These are phyloP conservation scores for Xenus cinereus DNA, from an alignment of 2,113 vertebrate genomes.

Conservation along the genomic window DNA sequence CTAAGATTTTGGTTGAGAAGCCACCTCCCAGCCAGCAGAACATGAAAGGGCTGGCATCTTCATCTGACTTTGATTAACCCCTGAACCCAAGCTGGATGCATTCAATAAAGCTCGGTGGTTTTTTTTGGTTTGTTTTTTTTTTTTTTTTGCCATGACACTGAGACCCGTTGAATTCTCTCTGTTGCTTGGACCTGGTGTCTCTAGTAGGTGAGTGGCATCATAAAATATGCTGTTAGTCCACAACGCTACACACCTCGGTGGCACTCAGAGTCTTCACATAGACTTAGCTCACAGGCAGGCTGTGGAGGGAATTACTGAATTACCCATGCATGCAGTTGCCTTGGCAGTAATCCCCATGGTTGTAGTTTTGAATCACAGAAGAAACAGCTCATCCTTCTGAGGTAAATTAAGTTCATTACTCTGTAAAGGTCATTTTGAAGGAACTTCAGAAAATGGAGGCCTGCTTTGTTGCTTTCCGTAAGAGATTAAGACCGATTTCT, in stretches of 20 bases:
- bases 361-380: neutral
- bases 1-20: neutral
- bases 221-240: neutral
- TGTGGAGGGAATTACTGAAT: neutral
- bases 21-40: neutral
- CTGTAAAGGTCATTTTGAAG: neutral
- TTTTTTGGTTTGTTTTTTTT: neutral
- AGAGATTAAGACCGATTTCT: neutral
- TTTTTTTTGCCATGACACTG: neutral
- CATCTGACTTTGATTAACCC: neutral
- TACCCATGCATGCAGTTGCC: neutral
- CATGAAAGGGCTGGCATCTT: neutral
- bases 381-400: neutral
- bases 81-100: neutral
- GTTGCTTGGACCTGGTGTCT: neutral
- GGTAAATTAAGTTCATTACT: neutral
- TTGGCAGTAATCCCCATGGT: neutral
- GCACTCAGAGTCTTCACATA: neutral
- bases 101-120: neutral
- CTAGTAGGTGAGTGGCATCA: neutral
- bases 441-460: neutral
- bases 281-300: neutral
- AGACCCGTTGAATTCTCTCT: neutral
- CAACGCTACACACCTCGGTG: neutral
- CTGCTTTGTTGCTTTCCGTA: neutral